Conservation (phyloP, 1,140 invertebrate genomes). For the Archivesica marissinica region DNA sequence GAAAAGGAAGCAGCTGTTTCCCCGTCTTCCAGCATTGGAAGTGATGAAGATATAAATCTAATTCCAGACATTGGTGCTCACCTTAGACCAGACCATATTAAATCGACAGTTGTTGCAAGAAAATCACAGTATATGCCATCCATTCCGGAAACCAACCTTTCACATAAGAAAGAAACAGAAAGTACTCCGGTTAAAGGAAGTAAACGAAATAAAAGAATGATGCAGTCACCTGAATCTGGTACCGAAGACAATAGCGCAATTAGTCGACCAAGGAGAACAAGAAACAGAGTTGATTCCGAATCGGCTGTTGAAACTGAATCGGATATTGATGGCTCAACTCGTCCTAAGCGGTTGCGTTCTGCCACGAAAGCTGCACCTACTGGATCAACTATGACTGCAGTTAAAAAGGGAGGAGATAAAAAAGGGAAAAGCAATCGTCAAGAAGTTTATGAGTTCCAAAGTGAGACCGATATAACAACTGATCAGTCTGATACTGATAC, state of each 20-base stretch:
- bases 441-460: not conserved
- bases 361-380: not conserved
- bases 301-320: not conserved
- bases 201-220: not conserved
- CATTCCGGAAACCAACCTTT: not conserved
- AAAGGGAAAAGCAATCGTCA: not conserved
- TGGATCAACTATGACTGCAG: not conserved
- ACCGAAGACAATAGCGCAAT: not conserved
- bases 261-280: not conserved
- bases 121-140: not conserved
- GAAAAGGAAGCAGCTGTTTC: not conserved
- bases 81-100: not conserved
- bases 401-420: not conserved
- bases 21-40: not conserved
- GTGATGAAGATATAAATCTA: not conserved
- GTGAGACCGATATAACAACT: conserved; percentile 2
- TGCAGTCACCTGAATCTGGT: not conserved
- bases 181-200: not conserved
- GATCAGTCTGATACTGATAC: conserved; percentile 34
- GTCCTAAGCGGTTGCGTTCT: not conserved
- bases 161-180: not conserved
- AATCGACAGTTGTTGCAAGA: not conserved
- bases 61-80: conserved; percentile 4
- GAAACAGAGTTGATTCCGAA: not conserved
- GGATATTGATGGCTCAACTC: not conserved